Evolutionary conservation across 1,140 invertebrate species (phyloP).

Genomic region (Anoplophora glabripennis): DNA sequence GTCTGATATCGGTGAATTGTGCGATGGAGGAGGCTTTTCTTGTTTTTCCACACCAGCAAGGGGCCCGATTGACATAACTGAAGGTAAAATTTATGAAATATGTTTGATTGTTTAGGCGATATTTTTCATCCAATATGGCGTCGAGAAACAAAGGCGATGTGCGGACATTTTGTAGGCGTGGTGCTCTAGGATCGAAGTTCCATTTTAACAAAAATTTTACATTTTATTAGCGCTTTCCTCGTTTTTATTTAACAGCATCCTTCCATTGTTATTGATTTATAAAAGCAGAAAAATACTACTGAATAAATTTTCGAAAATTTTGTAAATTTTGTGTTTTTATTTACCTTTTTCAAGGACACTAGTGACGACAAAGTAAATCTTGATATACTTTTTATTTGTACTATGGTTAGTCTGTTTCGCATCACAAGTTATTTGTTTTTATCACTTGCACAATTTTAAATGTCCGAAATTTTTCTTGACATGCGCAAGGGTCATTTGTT

Average conservation of each 20-base stretch:
- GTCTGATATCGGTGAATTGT: constrained; percentile 40
- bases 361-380: constrained; percentile 7
- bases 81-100: constrained; percentile 51
- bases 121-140: constrained; percentile 49
- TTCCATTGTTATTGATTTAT: constrained; percentile 1
- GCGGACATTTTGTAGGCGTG: constrained; percentile 48
- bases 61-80: constrained; percentile 37
- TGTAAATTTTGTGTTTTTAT: constrained; percentile 30
- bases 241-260: background rate
- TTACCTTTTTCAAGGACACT: constrained; percentile 27
- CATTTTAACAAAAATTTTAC: constrained; percentile 11
- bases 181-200: constrained; percentile 23
- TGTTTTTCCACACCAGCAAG: constrained; percentile 38
- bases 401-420: background rate
- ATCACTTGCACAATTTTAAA: constrained; percentile 3
- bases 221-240: constrained; percentile 1
- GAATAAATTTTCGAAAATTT: constrained; percentile 22
- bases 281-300: constrained; percentile 8
- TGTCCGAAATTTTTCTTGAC: background rate
- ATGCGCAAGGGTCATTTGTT: background rate
- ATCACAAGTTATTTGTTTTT: background rate
- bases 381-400: background rate
- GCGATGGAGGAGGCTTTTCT: constrained; percentile 38
- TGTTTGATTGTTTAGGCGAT: constrained; percentile 46
- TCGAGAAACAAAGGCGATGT: constrained; percentile 35